Conservation (phyloP, 2,888 invertebrate genomes). For the Mimumesa dahlbomi region DNA sequence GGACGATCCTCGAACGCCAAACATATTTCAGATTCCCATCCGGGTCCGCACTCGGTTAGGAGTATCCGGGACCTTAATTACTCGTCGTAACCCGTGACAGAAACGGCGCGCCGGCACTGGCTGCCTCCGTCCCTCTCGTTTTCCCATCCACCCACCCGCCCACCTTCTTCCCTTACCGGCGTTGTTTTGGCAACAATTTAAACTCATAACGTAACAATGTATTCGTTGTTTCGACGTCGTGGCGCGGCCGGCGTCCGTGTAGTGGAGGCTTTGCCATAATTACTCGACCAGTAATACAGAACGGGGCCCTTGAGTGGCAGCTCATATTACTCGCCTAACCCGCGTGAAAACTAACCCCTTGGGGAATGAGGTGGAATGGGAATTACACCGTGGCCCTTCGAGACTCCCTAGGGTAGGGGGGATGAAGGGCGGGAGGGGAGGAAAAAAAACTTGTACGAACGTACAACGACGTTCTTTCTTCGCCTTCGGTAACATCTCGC, state of each 20-base stretch:
- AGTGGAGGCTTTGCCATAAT: conserved; percentile 72
- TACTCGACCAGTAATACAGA: conserved; percentile 76
- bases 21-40: conserved; percentile 9
- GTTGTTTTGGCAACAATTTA: conserved; percentile 67
- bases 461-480: conserved; percentile 48
- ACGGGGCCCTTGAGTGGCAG: conserved; percentile 77
- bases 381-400: conserved; percentile 58
- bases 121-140: no score
- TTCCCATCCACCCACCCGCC: background rate
- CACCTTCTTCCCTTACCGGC: conserved; percentile 9
- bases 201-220: conserved; percentile 70
- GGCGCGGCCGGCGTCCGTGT: conserved; percentile 38
- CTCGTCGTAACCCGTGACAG: conserved; percentile 40
- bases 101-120: conserved; percentile 30
- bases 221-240: conserved; percentile 54
- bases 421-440: conserved; percentile 25
- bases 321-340: conserved; percentile 77
- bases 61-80: conserved; percentile 36
- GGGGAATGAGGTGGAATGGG: conserved; percentile 65
- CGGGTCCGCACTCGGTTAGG: conserved; percentile 1
- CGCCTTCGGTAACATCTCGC: conserved; percentile 41
- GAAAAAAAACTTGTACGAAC: conserved; percentile 45
- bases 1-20: background rate
- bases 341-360: conserved; percentile 77
- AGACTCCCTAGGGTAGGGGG: conserved; percentile 26